These are phyloP conservation scores for Gasterosteus nipponicus DNA, from an alignment of 2,113 vertebrate genomes.

Conservation along the genomic window DNA sequence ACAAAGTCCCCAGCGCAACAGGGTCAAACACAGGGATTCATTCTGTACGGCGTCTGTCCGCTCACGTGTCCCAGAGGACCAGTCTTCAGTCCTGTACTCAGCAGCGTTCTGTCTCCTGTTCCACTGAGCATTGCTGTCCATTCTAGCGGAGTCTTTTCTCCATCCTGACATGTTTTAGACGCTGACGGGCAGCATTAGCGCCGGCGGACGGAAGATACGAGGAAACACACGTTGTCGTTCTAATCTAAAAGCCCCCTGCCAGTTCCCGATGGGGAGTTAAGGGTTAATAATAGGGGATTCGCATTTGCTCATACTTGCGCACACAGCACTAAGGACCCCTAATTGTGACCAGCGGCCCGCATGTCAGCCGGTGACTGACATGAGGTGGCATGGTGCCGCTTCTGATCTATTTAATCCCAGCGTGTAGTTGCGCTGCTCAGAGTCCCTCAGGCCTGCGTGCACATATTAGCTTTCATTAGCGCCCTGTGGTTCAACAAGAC, in stretches of 20 bases:
- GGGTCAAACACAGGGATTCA: background rate
- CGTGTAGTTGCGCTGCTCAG: constrained; percentile 46
- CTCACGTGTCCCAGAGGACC: background rate
- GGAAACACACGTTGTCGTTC: constrained; percentile 50
- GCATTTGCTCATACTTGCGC: constrained; percentile 50
- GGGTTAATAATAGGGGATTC: constrained; percentile 63
- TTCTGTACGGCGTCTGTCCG: background rate
- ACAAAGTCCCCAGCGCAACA: background rate
- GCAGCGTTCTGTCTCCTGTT: background rate
- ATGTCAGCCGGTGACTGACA: constrained; percentile 61
- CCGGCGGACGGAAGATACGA: constrained; percentile 30
- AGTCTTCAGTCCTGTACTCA: background rate
- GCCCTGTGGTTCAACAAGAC: constrained; percentile 56
- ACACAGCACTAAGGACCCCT: constrained; percentile 37
- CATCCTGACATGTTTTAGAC: constrained; percentile 15
- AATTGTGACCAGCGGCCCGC: constrained; percentile 65
- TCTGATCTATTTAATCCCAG: constrained; percentile 63
- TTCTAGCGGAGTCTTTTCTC: constrained; percentile 1
- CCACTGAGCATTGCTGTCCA: constrained; percentile 6
- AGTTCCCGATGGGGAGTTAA: constrained; percentile 43
- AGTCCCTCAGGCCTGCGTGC: constrained; percentile 59
- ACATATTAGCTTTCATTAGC: constrained; percentile 74
- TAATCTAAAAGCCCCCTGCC: constrained; percentile 43
- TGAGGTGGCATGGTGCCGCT: constrained; percentile 54
- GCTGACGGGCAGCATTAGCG: constrained; percentile 19